phyloP scores from a whole-genome alignment of 2,888 invertebrate species.

The Lutraria lutraria region DNA sequence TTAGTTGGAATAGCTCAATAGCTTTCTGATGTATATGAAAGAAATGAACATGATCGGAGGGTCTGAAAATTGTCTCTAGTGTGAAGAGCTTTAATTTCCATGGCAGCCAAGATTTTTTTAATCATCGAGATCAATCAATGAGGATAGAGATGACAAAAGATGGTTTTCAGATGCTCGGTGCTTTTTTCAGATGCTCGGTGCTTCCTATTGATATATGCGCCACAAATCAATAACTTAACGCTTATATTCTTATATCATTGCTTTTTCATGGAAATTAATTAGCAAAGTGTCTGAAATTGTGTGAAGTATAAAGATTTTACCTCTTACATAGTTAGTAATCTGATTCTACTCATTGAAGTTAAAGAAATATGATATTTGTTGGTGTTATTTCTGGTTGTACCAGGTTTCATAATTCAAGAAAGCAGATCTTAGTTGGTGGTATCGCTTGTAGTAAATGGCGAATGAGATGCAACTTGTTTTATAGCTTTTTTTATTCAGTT shows the following conservation, averaged over 20 bases:
- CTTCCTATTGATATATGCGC: not conserved
- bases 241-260: slow-evolving; percentile 16
- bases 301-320: slow-evolving; percentile 5
- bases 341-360: not conserved
- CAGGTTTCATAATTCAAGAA: too few species aligned
- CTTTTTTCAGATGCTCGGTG: not conserved
- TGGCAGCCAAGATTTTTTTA: slow-evolving; percentile 41
- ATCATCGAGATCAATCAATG: slow-evolving; percentile 47
- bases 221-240: slow-evolving; percentile 12
- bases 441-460: not conserved
- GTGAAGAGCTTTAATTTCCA: slow-evolving; percentile 46
- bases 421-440: not conserved
- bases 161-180: not conserved
- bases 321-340: not conserved
- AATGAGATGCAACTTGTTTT: not conserved
- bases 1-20: not conserved
- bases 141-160: slow-evolving; percentile 40
- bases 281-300: slow-evolving; percentile 29
- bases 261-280: slow-evolving; percentile 27
- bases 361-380: not conserved
- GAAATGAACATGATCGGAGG: not conserved
- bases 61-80: slow-evolving; percentile 5
- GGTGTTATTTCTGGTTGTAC: not conserved
- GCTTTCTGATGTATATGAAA: not conserved
- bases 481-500: slow-evolving; percentile 1